Percentiles rank a stretch among this genome's conserved stretches.
phyloP scores from a whole-genome alignment of 2,797 vertebrate genomes.

The Pipistrellus kuhlii region DNA sequence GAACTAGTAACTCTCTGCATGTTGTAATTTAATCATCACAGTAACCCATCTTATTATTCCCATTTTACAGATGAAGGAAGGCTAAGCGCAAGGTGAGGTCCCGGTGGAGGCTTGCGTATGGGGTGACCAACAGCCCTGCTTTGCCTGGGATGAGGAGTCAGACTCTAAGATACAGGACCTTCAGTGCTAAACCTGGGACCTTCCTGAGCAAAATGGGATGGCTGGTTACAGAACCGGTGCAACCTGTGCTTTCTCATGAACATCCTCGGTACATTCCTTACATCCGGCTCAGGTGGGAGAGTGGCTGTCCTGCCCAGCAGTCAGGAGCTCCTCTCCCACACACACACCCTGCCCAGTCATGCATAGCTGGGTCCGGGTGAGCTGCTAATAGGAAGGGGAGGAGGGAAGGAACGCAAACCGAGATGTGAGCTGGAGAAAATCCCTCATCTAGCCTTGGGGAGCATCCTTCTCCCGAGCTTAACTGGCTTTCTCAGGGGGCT shows the following conservation, averaged over 20 bases:
- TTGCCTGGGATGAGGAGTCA: neutral
- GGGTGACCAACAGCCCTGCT: neutral
- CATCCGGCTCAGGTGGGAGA: neutral
- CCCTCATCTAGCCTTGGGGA: neutral
- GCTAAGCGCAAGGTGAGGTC: neutral
- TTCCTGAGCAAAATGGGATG: neutral
- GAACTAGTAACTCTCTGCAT: neutral
- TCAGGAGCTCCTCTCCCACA: neutral
- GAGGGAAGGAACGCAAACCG: neutral
- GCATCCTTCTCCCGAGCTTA: neutral
- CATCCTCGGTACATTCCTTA: neutral
- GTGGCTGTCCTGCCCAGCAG: no score
- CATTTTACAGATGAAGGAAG: neutral
- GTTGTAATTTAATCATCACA: neutral
- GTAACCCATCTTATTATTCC: neutral
- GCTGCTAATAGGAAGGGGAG: neutral
- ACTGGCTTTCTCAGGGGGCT: neutral
- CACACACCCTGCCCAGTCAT: no score
- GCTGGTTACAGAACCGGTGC: neutral
- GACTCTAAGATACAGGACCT: neutral
- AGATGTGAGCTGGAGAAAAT: neutral
- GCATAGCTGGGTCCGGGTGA: neutral
- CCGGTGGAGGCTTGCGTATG: neutral
- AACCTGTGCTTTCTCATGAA: neutral
- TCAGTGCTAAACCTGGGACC: neutral